Evolutionary conservation across 2,113 vertebrate species (phyloP), one percentile per base, ranked within the genome.

Genomic region (Vombatus ursinus): DNA sequence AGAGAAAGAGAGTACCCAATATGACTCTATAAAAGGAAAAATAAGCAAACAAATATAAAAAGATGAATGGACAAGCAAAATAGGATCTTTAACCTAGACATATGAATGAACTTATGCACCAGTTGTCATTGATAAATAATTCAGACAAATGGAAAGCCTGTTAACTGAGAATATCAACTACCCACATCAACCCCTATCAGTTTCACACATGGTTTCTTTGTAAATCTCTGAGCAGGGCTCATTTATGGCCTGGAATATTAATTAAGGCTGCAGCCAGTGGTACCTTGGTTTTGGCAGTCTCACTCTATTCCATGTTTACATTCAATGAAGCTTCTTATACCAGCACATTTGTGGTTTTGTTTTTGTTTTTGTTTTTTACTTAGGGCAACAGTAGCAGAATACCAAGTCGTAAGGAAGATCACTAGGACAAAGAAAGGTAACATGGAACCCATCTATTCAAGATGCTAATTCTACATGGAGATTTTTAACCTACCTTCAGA

Each of bases 61-160:
- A 84, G 68, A 84, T 7, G 37, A 77, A 77, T 84, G 37, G 68
- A 84, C 37, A 22, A 84, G 22, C n/a, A 84, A 84, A 84, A 84
- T 19, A 44, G 37, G n/a, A 84, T 84, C 68, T 84, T 84, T 44
- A 84, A 44, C 37, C 68, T 12, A 84, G 68, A 44, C 68, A 77
- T 77, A 44, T 44, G 68, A 84, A 84, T 84, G 68, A 84, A 84
- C 68, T 84, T 84, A 44, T 84, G 16, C 7, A 84, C 68, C 68
- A 84, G 68, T 84, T 44, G n/a, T 84, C 68, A 84, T 84, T 84
- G 68, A 84, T 84, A 84, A 84, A 84, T 84, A 84, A 84, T 84
- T 84, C 68, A 84, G 68, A 84, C 68, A 84, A 84, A 84, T 84
- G 68, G 68, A 84, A 84, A 84, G 68, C 68, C 68, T 84, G 68